Evolutionary conservation across 2,888 invertebrate genomes (phyloP).

Genomic region (Tanypteryx hageni): DNA sequence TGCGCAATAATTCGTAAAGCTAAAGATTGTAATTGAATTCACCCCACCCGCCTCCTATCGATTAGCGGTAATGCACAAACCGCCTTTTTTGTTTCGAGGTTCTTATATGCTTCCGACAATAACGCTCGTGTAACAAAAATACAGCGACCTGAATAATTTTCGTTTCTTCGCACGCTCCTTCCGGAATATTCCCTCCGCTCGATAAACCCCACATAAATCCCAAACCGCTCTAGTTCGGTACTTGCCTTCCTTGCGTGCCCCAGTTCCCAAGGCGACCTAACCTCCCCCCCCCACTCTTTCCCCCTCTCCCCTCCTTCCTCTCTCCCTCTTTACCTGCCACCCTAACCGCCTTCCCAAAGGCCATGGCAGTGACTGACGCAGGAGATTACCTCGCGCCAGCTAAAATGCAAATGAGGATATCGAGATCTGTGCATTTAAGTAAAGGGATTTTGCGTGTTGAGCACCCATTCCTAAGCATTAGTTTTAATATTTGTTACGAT

Average conservation of each 20-base stretch:
- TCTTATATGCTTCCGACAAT: background rate
- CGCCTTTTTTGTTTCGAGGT: background rate
- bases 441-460: no score
- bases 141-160: background rate
- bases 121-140: background rate
- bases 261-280: background rate
- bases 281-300: background rate
- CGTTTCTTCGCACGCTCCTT: background rate
- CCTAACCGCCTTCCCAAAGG: background rate
- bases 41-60: background rate
- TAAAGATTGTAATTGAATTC: background rate
- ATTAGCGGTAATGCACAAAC: background rate
- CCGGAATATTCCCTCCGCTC: background rate
- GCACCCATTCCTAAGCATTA: no score
- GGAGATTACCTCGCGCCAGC: no score
- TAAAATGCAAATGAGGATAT: no score
- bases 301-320: no score
- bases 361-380: background rate
- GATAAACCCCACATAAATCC: background rate
- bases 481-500: no score
- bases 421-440: no score
- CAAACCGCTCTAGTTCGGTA: background rate
- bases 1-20: no score
- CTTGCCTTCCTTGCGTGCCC: background rate
- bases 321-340: background rate